Base-by-base conservation (phyloP, 2,797 vertebrate genomes). In the Anniella stebbinsi region DNA sequence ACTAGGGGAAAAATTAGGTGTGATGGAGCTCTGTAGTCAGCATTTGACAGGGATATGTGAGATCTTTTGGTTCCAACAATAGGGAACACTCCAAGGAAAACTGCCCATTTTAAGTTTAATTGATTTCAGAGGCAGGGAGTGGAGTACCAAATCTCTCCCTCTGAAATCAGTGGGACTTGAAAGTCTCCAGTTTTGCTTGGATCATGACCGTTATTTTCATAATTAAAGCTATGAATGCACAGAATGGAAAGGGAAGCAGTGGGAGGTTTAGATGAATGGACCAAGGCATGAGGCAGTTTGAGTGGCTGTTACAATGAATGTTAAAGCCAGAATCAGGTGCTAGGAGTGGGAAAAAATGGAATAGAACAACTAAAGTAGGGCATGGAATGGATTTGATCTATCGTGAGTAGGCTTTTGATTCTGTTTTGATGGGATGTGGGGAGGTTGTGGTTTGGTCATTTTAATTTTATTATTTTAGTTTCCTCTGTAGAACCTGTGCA, bases 201-300 rank as follows among this genome's bases (percentile, higher is more conserved):
- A 48, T 84, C 66, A 48, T 48, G 36, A 30, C 15, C 1, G 18
- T 36, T 18, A 41, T 45, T 77, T 87, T 77, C 73, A 75, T 36
- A 63, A 63, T 66, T 48, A 87, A 60, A 77, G 66, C 33, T 36
- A 33, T 18, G 45, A 87, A 87, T 87, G 36, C 36, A 76, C 30
- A 33, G 38, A 76, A 87, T 60, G 72, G 72, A 30, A 86, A 36
- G 70, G 57, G 51, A 75, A 86, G 84, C 84, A 86, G 30, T 48
- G 72, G 38, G 60, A 30, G 13, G 38, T 86, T 75, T 86, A 76
- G 13, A 30, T 63, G 72, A 75, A 30, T 45, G 85, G 72, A 77
- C 51, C n/a, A 77, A 76, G 41, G 38, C 36, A 36, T 41, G 41
- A 15, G 41, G 60, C 85, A 30, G 33, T 23, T 76, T 41, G 54